phyloP scores from a whole-genome alignment of 2,113 vertebrate species.

The Psephotus haematonotus region DNA sequence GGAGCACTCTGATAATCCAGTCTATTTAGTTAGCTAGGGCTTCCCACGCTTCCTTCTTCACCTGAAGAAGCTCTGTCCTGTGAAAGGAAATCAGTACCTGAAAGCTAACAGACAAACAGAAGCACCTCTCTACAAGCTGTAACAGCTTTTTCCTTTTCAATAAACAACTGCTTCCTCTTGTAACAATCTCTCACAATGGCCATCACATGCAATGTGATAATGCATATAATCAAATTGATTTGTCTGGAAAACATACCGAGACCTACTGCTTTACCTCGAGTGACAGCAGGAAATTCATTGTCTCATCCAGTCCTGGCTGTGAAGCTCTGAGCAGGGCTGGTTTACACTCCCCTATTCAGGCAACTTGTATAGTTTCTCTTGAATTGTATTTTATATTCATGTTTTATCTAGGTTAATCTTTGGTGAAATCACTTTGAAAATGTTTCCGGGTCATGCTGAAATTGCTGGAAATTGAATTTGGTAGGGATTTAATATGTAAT shows the following conservation, averaged over 20 bases:
- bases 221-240: conserved; percentile 12
- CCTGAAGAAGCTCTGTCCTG: neutral
- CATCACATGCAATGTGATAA: neutral
- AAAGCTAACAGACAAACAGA: neutral
- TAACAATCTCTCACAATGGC: neutral
- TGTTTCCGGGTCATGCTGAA: neutral
- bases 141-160: neutral
- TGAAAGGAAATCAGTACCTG: neutral
- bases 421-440: neutral
- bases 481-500: neutral
- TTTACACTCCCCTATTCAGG: neutral
- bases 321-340: neutral
- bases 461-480: neutral
- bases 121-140: neutral
- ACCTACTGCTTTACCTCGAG: neutral
- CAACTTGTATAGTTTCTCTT: neutral
- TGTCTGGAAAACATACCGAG: neutral
- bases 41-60: neutral
- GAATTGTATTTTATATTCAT: neutral
- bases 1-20: neutral
- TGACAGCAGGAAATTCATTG: neutral
- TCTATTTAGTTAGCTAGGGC: neutral
- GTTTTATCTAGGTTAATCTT: neutral
- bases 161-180: neutral
- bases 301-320: neutral